Percentiles rank a stretch among this genome's conserved stretches.
Conservation (phyloP, 1,140 invertebrate species). For the Rhopalosiphum padi region DNA sequence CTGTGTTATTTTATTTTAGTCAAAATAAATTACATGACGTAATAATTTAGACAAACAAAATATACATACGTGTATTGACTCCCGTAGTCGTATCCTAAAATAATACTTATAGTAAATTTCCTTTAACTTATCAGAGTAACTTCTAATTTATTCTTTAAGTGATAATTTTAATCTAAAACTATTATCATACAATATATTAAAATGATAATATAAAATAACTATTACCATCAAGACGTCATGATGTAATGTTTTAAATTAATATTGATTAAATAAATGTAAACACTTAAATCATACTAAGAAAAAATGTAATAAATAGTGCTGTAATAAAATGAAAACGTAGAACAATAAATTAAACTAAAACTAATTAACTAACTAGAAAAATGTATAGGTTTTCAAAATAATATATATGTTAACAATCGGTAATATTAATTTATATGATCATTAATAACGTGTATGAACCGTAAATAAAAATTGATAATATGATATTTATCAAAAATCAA, state of each 20-base stretch:
- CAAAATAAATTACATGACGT: not conserved
- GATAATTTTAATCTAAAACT: not conserved
- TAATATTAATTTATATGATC: not conserved
- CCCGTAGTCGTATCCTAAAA: not conserved
- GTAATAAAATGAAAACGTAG: not conserved
- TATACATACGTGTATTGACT: not conserved
- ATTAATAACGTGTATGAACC: not conserved
- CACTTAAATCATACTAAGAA: not conserved
- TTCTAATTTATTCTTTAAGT: not conserved
- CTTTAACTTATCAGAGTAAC: not conserved
- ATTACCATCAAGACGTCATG: not conserved
- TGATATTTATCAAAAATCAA: not conserved
- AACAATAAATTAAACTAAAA: constrained; percentile 14
- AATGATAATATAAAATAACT: not conserved
- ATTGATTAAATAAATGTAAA: not conserved
- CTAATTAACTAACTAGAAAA: not conserved
- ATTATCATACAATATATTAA: not conserved
- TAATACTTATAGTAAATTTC: not conserved
- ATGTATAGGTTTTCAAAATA: not conserved
- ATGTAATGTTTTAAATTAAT: not conserved
- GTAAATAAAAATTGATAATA: not conserved
- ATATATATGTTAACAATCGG: not conserved
- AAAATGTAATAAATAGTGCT: not conserved
- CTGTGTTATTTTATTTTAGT: not conserved
- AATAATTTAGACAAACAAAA: not conserved